Conservation (phyloP, 1,140 invertebrate genomes). For the Drosophila equinoxialis region DNA sequence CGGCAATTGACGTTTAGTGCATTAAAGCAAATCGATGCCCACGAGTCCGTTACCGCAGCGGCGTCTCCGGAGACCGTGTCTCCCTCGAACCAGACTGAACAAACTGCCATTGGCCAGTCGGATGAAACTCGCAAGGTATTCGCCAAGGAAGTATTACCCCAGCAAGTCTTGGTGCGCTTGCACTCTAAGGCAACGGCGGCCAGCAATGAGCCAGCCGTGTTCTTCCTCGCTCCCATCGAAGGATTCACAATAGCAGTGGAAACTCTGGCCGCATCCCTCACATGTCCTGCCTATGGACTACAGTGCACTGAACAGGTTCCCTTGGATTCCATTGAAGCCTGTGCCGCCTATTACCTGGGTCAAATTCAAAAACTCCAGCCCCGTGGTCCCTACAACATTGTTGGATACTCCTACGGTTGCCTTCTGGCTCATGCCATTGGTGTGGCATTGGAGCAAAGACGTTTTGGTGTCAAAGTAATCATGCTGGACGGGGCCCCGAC, state of each 20-base stretch:
- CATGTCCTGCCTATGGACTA: constrained; percentile 93
- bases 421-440: constrained; percentile 97
- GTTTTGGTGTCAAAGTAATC: constrained; percentile 87
- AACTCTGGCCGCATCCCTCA: constrained; percentile 87
- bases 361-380: constrained; percentile 90
- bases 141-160: constrained; percentile 87
- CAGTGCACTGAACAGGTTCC: constrained; percentile 93
- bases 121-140: constrained; percentile 84
- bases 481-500: constrained; percentile 96
- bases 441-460: constrained; percentile 89
- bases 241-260: constrained; percentile 90
- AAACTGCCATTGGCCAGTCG: constrained; percentile 52
- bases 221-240: constrained; percentile 96
- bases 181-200: constrained; percentile 82
- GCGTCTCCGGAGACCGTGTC: neutral
- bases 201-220: constrained; percentile 85
- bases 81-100: constrained; percentile 6
- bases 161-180: constrained; percentile 86
- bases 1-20: constrained; percentile 90
- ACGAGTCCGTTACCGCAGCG: constrained; percentile 33
- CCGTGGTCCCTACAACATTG: constrained; percentile 91
- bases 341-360: constrained; percentile 92
- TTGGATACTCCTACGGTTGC: constrained; percentile 97
- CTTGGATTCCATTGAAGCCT: constrained; percentile 87
- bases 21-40: constrained; percentile 87